Conservation (phyloP, 2,113 vertebrate genomes). For the Vulpes ferrilata region DNA sequence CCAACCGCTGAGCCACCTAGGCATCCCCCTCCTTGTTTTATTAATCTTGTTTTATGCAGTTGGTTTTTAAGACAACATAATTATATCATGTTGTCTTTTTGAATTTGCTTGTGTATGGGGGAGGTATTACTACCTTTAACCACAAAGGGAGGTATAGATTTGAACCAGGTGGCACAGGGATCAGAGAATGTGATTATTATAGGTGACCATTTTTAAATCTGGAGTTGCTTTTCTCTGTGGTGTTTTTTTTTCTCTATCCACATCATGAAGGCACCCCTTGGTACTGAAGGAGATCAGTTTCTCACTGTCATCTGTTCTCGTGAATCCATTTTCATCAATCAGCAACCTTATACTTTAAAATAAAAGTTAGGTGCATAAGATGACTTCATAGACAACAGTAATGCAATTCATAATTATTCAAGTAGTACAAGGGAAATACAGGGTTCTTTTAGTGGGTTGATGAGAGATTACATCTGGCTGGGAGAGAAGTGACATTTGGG, state of each 20-base stretch:
- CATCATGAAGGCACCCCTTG: background rate
- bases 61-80: background rate
- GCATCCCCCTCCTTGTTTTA: background rate
- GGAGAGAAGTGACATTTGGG: background rate
- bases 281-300: background rate
- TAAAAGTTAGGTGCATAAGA: background rate
- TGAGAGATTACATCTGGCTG: background rate
- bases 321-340: constrained; percentile 7
- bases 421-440: background rate
- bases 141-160: background rate
- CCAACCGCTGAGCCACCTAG: background rate
- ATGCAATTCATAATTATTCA: background rate
- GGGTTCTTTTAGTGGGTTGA: background rate
- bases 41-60: background rate
- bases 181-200: background rate
- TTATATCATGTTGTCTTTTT: background rate
- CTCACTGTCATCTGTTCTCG: background rate
- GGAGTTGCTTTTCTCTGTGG: background rate
- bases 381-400: background rate
- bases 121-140: background rate
- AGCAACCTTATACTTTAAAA: background rate
- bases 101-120: background rate
- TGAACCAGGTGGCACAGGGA: background rate
- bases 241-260: background rate
- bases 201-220: background rate